A percentile compares a stretch with the other conserved stretches of the same genome.
These are phyloP conservation scores for Hylyphantes graminicola DNA, from an alignment of 1,140 invertebrate species.

Conservation along the genomic window DNA sequence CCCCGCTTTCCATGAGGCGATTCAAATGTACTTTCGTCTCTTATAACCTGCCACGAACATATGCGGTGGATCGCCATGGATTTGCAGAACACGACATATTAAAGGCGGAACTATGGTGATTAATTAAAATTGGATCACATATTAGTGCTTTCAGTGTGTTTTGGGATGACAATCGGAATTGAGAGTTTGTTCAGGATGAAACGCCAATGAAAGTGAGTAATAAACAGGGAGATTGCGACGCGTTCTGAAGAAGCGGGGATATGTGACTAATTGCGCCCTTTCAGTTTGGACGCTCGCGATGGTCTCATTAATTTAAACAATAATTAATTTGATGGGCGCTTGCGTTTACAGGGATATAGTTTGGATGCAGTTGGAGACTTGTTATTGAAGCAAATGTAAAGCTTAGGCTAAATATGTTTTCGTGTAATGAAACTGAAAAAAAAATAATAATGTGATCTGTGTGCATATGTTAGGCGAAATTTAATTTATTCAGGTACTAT, in stretches of 20 bases:
- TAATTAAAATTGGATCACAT: constrained; percentile 59
- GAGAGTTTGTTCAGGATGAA: constrained; percentile 25
- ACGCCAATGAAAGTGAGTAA: constrained; percentile 3
- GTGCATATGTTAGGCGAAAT: too few species aligned
- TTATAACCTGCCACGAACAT: constrained; percentile 58
- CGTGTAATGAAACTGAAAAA: too few species aligned
- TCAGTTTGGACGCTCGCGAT: not conserved
- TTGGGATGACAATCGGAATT: constrained; percentile 28
- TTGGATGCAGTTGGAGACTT: too few species aligned
- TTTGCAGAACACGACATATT: constrained; percentile 40
- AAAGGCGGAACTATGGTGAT: constrained; percentile 55
- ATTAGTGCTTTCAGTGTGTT: constrained; percentile 20
- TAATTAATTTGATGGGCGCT: too few species aligned
- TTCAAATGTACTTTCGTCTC: constrained; percentile 31
- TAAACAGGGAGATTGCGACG: constrained; percentile 30
- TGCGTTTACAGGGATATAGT: too few species aligned
- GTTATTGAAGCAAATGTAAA: too few species aligned
- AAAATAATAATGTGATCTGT: too few species aligned
- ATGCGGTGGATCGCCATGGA: constrained; percentile 44
- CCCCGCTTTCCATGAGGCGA: too few species aligned
- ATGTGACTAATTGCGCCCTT: constrained; percentile 7
- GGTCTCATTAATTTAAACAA: not conserved
- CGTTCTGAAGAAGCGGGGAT: not conserved
- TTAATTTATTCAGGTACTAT: too few species aligned
- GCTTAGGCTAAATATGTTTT: too few species aligned